Evolutionary conservation across 1,140 invertebrate species (phyloP), one percentile per base, ranked within the genome.

Genomic region (Popillia japonica): DNA sequence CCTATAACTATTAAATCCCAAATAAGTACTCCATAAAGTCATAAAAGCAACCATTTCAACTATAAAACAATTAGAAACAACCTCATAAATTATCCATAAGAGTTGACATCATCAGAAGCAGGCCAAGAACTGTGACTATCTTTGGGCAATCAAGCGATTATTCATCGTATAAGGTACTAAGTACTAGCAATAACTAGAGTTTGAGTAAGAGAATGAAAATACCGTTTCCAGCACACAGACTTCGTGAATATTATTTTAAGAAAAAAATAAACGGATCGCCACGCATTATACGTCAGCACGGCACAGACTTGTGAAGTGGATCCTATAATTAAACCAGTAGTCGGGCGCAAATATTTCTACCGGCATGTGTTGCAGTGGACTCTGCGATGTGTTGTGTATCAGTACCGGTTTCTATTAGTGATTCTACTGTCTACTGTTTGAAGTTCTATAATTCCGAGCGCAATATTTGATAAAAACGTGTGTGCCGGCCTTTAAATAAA

Each of bases 251-350:
- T 68, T 68, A 68, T 68, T 68, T 68, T 68, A 20, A 68, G 61
- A 68, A 68, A 68, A 48, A 68, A 27, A 68, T 68, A 68, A 68
- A 68, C 61, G 20, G 61, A 34, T 68, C 61, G 8, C 61, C 22
- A 68, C 61, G 61, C 61, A 22, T 23, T 68, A 68, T 68, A 68
- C 61, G 61, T 68, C 61, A 68, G 61, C 61, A 68, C 61, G 61
- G 61, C 61, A 68, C 61, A 68, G 61, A 68, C 61, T 68, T 68
- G 61, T 68, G 22, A 68, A 68, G 61, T 68, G 61, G 61, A 68
- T 68, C 61, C 61, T 68, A 68, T 68, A 68, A 68, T 68, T 68
- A 68, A 68, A 68, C 61, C 61, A 68, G 61, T 68, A 68, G 61
- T 68, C 61, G 61, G 61, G 61, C 61, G 61, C 61, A 68, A 68